Conservation (phyloP, 2,797 vertebrate genomes). For the Halcyon leucocephala region DNA sequence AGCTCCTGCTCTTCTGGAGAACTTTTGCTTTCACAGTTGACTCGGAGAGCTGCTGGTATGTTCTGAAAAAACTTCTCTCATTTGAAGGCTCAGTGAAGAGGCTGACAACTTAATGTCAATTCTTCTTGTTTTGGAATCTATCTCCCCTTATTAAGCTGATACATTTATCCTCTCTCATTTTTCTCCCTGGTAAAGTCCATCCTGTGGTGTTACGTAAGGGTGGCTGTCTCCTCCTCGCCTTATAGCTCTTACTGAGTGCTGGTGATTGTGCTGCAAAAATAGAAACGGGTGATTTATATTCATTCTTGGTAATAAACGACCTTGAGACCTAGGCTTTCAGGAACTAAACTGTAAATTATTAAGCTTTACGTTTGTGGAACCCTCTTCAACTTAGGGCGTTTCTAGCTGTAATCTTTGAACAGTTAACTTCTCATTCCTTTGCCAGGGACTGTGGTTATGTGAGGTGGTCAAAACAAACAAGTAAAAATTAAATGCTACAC, state of each 20-base stretch:
- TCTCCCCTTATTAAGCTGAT: neutral
- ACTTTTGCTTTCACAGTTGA: fast-evolving
- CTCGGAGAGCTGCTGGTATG: neutral
- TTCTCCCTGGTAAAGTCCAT: neutral
- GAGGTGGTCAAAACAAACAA: neutral
- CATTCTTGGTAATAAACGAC: constrained; percentile 30
- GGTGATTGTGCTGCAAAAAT: neutral
- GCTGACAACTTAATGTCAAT: neutral
- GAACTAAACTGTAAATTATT: constrained; percentile 62
- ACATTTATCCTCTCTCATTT: neutral
- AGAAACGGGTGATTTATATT: constrained; percentile 15
- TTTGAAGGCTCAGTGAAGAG: neutral
- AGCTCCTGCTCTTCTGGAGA: neutral
- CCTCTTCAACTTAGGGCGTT: neutral
- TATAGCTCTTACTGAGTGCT: neutral
- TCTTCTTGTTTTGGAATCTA: neutral
- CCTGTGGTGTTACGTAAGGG: neutral
- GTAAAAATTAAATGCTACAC: neutral
- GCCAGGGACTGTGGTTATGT: neutral
- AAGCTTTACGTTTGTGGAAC: constrained; percentile 7
- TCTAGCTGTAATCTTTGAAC: neutral
- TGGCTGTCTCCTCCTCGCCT: neutral
- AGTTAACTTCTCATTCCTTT: neutral
- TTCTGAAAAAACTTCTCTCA: neutral
- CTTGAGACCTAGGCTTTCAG: neutral